phyloP scores from a whole-genome alignment of 2,113 vertebrate species.

The Chloroceryle aenea region DNA sequence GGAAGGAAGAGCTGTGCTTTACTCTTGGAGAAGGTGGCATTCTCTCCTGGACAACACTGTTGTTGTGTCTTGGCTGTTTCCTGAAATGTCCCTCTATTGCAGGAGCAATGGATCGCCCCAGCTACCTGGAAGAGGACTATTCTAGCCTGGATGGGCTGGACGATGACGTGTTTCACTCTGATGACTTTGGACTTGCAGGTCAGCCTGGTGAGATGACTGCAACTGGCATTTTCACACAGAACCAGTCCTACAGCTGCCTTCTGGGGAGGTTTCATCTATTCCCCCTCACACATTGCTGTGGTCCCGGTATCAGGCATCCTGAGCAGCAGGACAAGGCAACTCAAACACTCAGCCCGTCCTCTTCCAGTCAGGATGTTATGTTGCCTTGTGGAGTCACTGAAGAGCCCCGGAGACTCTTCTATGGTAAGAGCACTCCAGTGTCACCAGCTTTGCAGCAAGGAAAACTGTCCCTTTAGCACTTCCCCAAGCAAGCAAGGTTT shows the following conservation, averaged over 20 bases:
- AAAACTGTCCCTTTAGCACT: constrained; percentile 45
- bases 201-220: constrained; percentile 79
- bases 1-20: neutral
- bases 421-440: constrained; percentile 79
- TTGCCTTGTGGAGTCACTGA: constrained; percentile 85
- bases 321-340: constrained; percentile 86
- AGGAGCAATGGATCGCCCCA: constrained; percentile 81
- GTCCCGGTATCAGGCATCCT: constrained; percentile 77
- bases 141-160: constrained; percentile 79
- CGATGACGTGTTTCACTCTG: constrained; percentile 84
- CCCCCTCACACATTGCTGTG: constrained; percentile 83
- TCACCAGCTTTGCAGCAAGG: constrained; percentile 59
- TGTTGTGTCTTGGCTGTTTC: constrained; percentile 28
- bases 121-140: constrained; percentile 77
- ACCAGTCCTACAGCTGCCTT: constrained; percentile 79
- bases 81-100: constrained; percentile 53
- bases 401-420: constrained; percentile 85
- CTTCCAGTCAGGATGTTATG: constrained; percentile 83
- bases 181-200: constrained; percentile 78
- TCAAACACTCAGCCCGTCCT: constrained; percentile 83
- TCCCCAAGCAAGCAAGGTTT: neutral
- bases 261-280: constrained; percentile 81
- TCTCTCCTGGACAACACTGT: constrained; percentile 20
- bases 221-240: constrained; percentile 79
- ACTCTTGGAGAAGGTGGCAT: neutral